Conservation (phyloP, 2,797 vertebrate species). For the Sebastiscus tertius region DNA sequence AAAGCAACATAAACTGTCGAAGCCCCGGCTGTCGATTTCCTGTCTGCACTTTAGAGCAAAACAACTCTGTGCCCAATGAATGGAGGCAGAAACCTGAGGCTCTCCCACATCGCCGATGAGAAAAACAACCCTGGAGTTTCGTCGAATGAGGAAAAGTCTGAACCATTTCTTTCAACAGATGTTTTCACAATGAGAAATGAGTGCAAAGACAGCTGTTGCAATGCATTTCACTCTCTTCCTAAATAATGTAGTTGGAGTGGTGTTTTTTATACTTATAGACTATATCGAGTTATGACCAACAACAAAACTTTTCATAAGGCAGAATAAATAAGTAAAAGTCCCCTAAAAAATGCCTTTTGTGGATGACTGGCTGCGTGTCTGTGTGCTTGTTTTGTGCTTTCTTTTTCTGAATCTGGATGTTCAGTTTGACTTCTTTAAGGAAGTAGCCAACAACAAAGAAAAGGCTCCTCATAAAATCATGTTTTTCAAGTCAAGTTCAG, state of each 20-base stretch:
- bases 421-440: neutral
- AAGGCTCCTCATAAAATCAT: neutral
- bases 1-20: neutral
- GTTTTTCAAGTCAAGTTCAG: neutral
- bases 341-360: neutral
- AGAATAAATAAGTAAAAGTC: neutral
- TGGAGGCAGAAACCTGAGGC: constrained; percentile 41
- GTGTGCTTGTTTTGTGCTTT: neutral
- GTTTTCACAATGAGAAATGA: constrained; percentile 31
- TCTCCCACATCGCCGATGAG: neutral
- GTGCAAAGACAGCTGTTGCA: constrained; percentile 20
- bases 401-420: neutral
- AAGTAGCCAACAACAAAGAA: constrained; percentile 6
- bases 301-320: neutral
- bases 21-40: constrained; percentile 33
- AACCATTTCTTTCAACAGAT: constrained; percentile 18
- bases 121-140: constrained; percentile 55
- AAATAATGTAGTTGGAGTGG: neutral
- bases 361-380: neutral
- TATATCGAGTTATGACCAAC: neutral
- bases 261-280: neutral
- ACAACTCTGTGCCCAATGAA: constrained; percentile 55
- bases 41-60: constrained; percentile 46
- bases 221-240: neutral
- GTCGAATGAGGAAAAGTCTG: neutral